phyloP scores from a whole-genome alignment of 2,888 invertebrate species.

The Cryptophagus acutangulus region DNA sequence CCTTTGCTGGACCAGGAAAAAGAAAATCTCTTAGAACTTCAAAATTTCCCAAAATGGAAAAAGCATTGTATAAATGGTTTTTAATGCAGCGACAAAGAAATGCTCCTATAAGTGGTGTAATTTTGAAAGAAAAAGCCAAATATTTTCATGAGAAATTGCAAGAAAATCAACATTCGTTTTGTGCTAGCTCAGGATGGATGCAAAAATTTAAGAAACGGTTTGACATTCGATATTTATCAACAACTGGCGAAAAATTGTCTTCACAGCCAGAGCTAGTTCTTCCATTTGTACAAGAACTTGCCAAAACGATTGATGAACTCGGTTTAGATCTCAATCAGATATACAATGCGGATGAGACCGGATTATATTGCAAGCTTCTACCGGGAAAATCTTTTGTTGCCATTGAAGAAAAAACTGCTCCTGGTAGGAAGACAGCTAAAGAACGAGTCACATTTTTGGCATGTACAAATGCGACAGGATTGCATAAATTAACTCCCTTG shows the following conservation, averaged over 20 bases:
- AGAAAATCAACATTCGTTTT: constrained; percentile 19
- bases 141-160: constrained; percentile 22
- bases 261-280: constrained; percentile 16
- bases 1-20: too few relatives aligned
- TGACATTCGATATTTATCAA: constrained; percentile 22
- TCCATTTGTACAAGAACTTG: constrained; percentile 17
- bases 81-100: constrained; percentile 17
- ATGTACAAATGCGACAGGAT: constrained; percentile 21
- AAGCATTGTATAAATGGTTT: constrained; percentile 20
- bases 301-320: constrained; percentile 14
- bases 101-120: constrained; percentile 20
- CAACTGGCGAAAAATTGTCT: constrained; percentile 26
- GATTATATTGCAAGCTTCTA: constrained; percentile 21
- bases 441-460: constrained; percentile 22
- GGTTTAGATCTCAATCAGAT: constrained; percentile 17
- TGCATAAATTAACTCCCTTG: constrained; percentile 20
- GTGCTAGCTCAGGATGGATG: constrained; percentile 25
- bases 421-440: constrained; percentile 20
- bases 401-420: constrained; percentile 19
- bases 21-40: constrained; percentile 15
- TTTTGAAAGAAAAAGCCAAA: constrained; percentile 21
- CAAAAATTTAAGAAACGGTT: constrained; percentile 25
- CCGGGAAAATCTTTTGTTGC: constrained; percentile 22
- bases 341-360: constrained; percentile 27
- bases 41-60: constrained; percentile 20